A percentile compares a stretch with the other conserved stretches of the same genome.
Conservation (phyloP, 1,140 invertebrate species). For the Drosophila willistoni region DNA sequence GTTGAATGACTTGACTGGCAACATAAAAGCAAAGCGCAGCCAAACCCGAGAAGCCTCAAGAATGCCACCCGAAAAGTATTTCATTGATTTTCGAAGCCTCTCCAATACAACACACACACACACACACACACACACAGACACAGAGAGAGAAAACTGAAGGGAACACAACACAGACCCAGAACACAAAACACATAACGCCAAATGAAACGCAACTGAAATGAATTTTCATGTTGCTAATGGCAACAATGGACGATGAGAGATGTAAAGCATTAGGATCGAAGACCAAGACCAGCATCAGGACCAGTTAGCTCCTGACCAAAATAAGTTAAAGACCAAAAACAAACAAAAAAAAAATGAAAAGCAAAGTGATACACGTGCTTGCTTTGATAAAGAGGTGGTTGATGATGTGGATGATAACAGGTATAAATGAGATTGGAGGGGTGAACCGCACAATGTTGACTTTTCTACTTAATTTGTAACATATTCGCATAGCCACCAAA, state of each 20-base stretch:
- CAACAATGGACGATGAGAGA: slow-evolving; percentile 28
- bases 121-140: background rate
- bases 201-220: slow-evolving; percentile 38
- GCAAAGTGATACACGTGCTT: slow-evolving; percentile 56
- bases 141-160: slow-evolving; percentile 22
- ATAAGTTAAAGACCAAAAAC: slow-evolving; percentile 59
- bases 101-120: slow-evolving; percentile 48
- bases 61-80: slow-evolving; percentile 81
- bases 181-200: slow-evolving; percentile 21
- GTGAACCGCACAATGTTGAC: slow-evolving; percentile 41
- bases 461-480: slow-evolving; percentile 46
- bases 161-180: slow-evolving; percentile 22
- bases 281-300: slow-evolving; percentile 28
- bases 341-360: slow-evolving; percentile 64
- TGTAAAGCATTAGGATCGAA: background rate
- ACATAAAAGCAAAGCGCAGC: slow-evolving; percentile 71
- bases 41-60: slow-evolving; percentile 70
- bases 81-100: slow-evolving; percentile 81
- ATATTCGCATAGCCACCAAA: slow-evolving; percentile 34
- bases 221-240: slow-evolving; percentile 38
- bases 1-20: slow-evolving; percentile 67
- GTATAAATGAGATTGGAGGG: slow-evolving; percentile 59
- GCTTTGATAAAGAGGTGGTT: slow-evolving; percentile 3
- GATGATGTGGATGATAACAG: slow-evolving; percentile 45
- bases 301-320: slow-evolving; percentile 21